Evolutionary conservation across 2,113 vertebrate genomes (phyloP).

Genomic region (Apteryx mantelli): DNA sequence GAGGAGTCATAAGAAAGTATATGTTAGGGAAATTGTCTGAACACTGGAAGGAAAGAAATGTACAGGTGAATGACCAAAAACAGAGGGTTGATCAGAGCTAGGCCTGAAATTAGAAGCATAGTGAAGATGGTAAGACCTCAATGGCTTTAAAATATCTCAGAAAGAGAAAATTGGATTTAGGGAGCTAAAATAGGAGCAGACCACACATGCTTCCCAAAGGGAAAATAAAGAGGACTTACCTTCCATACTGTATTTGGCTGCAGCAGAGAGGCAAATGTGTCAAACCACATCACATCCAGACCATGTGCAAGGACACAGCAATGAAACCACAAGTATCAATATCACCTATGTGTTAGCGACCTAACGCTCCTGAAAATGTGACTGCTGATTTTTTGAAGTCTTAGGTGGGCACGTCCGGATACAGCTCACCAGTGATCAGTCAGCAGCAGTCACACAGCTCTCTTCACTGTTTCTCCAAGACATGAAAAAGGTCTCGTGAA

Average conservation of each 20-base stretch:
- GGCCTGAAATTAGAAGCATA: neutral
- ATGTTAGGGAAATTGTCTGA: neutral
- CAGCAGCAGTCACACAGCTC: neutral
- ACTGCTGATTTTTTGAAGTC: neutral
- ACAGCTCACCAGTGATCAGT: neutral
- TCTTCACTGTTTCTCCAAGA: neutral
- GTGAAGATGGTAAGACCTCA: neutral
- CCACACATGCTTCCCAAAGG: neutral
- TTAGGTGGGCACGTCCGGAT: neutral
- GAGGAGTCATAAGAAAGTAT: neutral
- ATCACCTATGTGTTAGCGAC: neutral
- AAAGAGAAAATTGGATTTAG: neutral
- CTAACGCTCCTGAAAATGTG: neutral
- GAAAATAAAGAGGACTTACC: neutral
- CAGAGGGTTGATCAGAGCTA: neutral
- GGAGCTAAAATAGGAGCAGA: neutral
- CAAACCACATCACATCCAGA: neutral
- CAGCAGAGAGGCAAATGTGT: neutral
- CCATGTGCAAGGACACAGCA: neutral
- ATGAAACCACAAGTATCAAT: neutral
- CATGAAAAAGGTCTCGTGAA: neutral
- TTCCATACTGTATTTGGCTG: neutral
- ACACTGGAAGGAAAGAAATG: neutral
- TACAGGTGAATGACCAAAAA: neutral
- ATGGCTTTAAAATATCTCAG: neutral